Evolutionary conservation across 2,888 invertebrate species (phyloP).

Genomic region (Autographa pulchrina): DNA sequence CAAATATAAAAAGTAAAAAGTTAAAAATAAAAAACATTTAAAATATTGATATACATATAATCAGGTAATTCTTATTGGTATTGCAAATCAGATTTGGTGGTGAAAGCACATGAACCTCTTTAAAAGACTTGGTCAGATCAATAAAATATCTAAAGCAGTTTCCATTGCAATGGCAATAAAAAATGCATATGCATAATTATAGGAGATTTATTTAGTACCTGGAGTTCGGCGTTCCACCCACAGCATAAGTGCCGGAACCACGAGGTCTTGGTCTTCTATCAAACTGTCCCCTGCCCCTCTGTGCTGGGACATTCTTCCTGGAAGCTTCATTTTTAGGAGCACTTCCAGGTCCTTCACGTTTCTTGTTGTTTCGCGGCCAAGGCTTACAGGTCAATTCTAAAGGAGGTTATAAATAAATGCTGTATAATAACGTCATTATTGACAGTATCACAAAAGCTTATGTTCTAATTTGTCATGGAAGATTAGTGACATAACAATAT

Average conservation of each 20-base stretch:
- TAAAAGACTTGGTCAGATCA: no score
- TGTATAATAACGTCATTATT: background rate
- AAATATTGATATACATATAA: no score
- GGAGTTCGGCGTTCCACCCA: constrained; percentile 93
- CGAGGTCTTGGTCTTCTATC: constrained; percentile 93
- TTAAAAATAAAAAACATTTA: no score
- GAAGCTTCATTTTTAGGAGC: constrained; percentile 91
- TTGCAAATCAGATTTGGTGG: background rate
- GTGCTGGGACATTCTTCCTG: constrained; percentile 91
- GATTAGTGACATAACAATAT: background rate
- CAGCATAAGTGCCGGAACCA: constrained; percentile 80
- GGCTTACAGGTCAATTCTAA: constrained; percentile 88
- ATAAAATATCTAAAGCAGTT: no score
- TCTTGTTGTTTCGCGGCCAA: constrained; percentile 91
- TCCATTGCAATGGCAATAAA: no score
- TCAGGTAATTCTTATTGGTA: no score
- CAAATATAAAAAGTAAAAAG: background rate
- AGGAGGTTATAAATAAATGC: constrained; percentile 32
- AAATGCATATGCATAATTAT: no score
- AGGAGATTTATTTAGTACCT: constrained; percentile 75
- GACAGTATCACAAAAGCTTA: background rate
- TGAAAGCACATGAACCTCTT: background rate
- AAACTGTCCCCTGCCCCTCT: constrained; percentile 91
- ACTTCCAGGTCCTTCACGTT: constrained; percentile 90
- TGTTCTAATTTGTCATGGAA: background rate